phyloP scores from a whole-genome alignment of 2,113 vertebrate genomes.

The Cyphomyrus discorhynchus region DNA sequence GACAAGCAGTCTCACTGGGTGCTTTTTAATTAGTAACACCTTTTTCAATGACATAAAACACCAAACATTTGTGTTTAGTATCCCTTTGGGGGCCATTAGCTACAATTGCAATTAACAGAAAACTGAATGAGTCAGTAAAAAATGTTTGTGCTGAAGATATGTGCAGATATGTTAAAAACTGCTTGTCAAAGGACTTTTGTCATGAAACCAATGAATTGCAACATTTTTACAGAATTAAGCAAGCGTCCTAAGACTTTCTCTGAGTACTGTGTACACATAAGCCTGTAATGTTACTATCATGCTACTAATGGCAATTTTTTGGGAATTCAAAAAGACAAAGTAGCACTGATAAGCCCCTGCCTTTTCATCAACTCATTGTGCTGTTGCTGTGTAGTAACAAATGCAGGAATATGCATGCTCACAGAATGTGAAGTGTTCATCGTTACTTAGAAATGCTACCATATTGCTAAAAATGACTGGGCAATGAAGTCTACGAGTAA shows the following conservation, averaged over 20 bases:
- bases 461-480: neutral
- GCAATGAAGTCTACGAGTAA: neutral
- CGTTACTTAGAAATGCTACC: neutral
- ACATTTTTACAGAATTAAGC: neutral
- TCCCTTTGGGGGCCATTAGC: neutral
- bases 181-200: neutral
- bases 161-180: neutral
- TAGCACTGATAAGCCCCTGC: neutral
- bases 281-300: neutral
- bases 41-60: too few relatives aligned
- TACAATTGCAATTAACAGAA: neutral
- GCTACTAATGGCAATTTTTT: neutral
- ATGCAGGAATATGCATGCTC: neutral
- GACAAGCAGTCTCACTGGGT: too few relatives aligned
- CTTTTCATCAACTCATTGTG: neutral
- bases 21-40: too few relatives aligned
- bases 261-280: neutral
- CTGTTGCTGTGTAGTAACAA: neutral
- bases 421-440: neutral
- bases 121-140: neutral
- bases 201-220: neutral
- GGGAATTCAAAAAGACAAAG: neutral
- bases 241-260: neutral
- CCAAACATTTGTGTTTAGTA: neutral
- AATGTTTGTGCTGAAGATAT: neutral